Base-by-base conservation (phyloP, 2,888 invertebrate species). In the Lithosia quadra region DNA sequence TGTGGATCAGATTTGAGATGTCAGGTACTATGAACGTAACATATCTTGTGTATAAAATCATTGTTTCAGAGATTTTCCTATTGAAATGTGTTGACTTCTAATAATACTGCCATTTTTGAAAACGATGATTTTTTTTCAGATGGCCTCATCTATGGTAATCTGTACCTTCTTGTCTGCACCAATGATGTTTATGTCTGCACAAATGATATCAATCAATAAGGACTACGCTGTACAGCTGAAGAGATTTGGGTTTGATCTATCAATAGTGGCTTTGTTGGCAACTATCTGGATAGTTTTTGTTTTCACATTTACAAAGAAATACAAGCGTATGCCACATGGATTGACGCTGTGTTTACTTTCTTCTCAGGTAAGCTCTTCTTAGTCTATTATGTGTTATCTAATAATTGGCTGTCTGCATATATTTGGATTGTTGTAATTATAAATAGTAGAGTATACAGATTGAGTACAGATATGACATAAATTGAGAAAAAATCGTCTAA, bases 81-180 rank as follows among this genome's bases (percentile, higher is more conserved):
- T 34, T 4, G 10, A 2, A 34, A 34, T 34, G 9, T 34, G 34
- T 7, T 34, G 9, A 34, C 4, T 34, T 34, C 5, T 33, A 28
- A n/a, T 21, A 15, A 60, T 0, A 39, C 10, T 18, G 10, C 3
- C 13, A 39, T 57, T 39, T 3, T 1, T 65, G n/a, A 33, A 22
- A 21, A 33, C 21, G 3, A 33, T n/a, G 10, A 53, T 64, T 22
- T 87, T 95, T 63, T 87, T 95, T 63, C 88, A 98, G 97, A 97
- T 99, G 90, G 99, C 99, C 0, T 98, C 97, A 66, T 97, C 98
- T 36, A 98, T 99, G 98, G 99, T 99, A 7, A 97, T 98, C 1
- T 98, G 99, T 82, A 99, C 99, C 0, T 98, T 99, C 86, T 95
- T 99, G 28, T 99, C 99, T 18, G 99, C 98, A 0, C 99, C 99